Evolutionary conservation across 2,797 vertebrate species (phyloP).

Genomic region (Discoglossus pictus): DNA sequence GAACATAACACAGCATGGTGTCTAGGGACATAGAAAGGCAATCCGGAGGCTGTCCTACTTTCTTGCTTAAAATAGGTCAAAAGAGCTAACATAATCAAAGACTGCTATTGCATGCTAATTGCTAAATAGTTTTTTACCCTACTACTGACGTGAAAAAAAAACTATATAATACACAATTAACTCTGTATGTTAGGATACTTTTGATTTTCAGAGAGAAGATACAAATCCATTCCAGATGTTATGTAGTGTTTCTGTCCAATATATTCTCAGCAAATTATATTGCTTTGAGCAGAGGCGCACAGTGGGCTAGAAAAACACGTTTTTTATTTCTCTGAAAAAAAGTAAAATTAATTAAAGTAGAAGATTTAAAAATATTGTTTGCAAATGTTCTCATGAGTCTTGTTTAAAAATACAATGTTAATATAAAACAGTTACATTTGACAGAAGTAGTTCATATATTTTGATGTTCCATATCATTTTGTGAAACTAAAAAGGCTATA

Average conservation of each 20-base stretch:
- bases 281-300: neutral
- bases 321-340: too few relatives aligned
- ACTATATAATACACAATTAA: conserved; percentile 34
- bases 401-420: too few relatives aligned
- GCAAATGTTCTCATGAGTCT: too few relatives aligned
- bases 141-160: conserved; percentile 48
- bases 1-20: conserved; percentile 63
- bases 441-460: too few relatives aligned
- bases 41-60: conserved; percentile 75
- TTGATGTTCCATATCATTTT: too few relatives aligned
- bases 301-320: neutral
- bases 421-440: too few relatives aligned
- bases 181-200: conserved; percentile 22
- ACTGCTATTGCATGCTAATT: conserved; percentile 74
- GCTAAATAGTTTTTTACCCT: conserved; percentile 60
- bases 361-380: too few relatives aligned
- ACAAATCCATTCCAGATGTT: conserved; percentile 24
- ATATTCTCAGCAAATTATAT: conserved; percentile 4
- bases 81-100: conserved; percentile 72
- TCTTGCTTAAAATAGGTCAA: conserved; percentile 78
- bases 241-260: neutral
- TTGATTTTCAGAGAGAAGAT: conserved; percentile 39
- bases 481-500: too few relatives aligned
- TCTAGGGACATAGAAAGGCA: conserved; percentile 66
- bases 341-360: too few relatives aligned